Base-by-base conservation (phyloP, 2,113 vertebrate species). In the Paracanthobrama guichenoti region DNA sequence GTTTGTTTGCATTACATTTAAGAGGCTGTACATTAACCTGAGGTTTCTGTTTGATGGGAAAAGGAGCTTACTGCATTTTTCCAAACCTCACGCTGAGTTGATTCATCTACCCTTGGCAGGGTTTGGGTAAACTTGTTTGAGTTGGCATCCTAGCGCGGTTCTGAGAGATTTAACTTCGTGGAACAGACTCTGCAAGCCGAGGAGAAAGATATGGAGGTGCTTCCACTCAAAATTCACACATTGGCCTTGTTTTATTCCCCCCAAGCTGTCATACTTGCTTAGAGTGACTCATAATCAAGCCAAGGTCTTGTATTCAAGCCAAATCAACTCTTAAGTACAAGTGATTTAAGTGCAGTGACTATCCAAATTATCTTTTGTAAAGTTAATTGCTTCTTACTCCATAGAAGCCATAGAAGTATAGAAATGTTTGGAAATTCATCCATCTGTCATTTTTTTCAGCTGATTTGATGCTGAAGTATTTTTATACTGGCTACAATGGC, bases 41-140 rank as follows among this genome's bases (percentile, higher is more conserved):
- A 82, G 62, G 72, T 84, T 67, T 86, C 31, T 73, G 76, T 85
- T 66, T 89, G 84, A 86, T 59, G 46, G 72, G 80, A 77, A 86
- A 22, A 64, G 60, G 82, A 69, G 28, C 44, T 73, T 81, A 60
- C 77, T 74, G 35, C 48, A 53, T 86, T 89, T 87, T 87, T 86
- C 84, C 88, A 86, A 86, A 86, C 86, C 84, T 84, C 74, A 86
- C 71, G 83, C 75, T 86, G 55, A 86, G 83, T 81, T 85, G 86
- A 88, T 81, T 89, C 71, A 85, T 85, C 78, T 73, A 46, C 73
- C 13, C 28, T 60, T 82, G 84, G 84, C 77, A 82, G 55, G 66
- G 66, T 84, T 84, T 62, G 83, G 86, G 84, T 89, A 85, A 86
- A 80, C 77, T 85, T 88, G 83, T 85, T 88, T 87, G 59, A 81